Evolutionary conservation across 2,797 vertebrate genomes (phyloP).

Genomic region (Psittacula derbiana): DNA sequence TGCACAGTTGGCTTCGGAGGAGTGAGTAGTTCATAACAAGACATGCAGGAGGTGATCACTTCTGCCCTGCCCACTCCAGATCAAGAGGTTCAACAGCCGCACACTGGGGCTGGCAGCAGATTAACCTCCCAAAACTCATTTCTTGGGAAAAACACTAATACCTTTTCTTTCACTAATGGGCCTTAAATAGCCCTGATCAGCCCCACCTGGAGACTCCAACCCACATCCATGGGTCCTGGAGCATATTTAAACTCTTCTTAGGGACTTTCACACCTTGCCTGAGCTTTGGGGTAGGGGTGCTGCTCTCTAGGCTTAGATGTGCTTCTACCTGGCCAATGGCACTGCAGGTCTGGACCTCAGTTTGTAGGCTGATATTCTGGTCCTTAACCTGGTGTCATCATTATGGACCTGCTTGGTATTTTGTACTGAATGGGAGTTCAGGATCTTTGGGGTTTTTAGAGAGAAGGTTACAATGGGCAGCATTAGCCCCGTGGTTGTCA

Average conservation of each 20-base stretch:
- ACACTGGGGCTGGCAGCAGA: background rate
- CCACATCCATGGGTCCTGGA: background rate
- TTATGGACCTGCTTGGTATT: background rate
- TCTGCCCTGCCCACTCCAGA: background rate
- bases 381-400: background rate
- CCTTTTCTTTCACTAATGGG: background rate
- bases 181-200: background rate
- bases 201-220: background rate
- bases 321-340: fast-evolving
- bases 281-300: background rate
- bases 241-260: background rate
- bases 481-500: fast-evolving
- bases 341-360: background rate
- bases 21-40: background rate
- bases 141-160: background rate
- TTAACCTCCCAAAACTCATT: background rate
- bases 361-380: background rate
- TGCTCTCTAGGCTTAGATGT: fast-evolving
- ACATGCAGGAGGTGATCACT: too few relatives aligned
- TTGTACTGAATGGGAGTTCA: background rate
- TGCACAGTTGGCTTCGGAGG: background rate
- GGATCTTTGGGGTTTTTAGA: background rate
- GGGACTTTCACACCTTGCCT: fast-evolving
- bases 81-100: background rate
- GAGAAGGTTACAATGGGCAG: fast-evolving